phyloP scores from a whole-genome alignment of 1,140 invertebrate genomes.

The Physella acuta region DNA sequence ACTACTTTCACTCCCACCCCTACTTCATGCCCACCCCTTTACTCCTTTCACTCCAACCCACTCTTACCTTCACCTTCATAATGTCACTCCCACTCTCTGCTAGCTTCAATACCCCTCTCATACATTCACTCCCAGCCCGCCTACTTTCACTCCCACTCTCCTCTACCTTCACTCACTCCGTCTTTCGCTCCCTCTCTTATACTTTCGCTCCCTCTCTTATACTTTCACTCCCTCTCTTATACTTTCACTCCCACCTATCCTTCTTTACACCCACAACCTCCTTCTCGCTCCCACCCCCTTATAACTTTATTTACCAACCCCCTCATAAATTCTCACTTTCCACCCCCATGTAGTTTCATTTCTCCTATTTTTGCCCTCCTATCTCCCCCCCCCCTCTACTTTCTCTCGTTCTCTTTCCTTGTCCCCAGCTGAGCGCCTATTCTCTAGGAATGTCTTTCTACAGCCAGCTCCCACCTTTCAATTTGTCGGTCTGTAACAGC shows the following conservation, averaged over 20 bases:
- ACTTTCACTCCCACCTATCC: no score
- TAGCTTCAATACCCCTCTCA: no score
- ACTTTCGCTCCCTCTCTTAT: background rate
- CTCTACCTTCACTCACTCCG: background rate
- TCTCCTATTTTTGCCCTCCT: background rate
- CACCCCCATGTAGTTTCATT: background rate
- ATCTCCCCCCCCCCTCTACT: background rate
- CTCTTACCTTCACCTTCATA: no score
- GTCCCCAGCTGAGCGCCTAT: background rate
- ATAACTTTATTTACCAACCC: background rate
- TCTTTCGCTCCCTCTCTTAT: conserved; percentile 3
- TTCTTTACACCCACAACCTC: no score
- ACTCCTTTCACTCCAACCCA: no score
- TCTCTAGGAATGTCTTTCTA: background rate
- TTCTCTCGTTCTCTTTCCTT: background rate
- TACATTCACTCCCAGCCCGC: no score
- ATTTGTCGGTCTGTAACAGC: no score
- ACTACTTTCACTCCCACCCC: no score
- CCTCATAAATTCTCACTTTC: background rate
- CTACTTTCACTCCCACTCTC: conserved; percentile 7
- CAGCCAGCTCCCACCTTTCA: no score
- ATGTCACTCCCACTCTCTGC: no score
- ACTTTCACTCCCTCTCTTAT: background rate
- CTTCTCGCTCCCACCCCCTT: no score
- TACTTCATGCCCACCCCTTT: no score